These are phyloP conservation scores for Rhynchotus rufescens DNA, from an alignment of 2,797 vertebrate genomes.

Conservation along the genomic window DNA sequence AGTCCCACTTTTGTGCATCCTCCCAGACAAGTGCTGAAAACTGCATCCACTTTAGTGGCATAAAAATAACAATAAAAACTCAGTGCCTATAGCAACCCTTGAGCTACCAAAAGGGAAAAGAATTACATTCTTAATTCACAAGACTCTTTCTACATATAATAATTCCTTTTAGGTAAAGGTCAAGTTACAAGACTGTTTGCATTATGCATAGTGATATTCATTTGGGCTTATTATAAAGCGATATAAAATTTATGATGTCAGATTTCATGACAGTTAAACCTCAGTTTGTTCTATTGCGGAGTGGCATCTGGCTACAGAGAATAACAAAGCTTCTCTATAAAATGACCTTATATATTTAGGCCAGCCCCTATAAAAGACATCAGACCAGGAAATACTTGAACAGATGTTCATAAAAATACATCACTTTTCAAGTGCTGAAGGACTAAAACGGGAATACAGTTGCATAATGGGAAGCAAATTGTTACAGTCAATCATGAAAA, in stretches of 20 bases:
- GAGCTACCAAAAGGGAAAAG: constrained; percentile 78
- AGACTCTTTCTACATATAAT: constrained; percentile 56
- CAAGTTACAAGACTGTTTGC: constrained; percentile 62
- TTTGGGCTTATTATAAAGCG: constrained; percentile 63
- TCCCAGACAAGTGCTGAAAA: constrained; percentile 21
- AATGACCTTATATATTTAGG: constrained; percentile 27
- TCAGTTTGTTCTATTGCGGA: constrained; percentile 55
- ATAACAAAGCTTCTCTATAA: constrained; percentile 37
- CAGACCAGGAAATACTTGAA: not conserved
- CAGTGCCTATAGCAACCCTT: constrained; percentile 43
- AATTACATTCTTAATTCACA: constrained; percentile 80
- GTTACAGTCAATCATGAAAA: not conserved
- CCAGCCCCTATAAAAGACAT: not conserved
- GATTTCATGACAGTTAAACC: constrained; percentile 62
- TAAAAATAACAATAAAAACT: constrained; percentile 57
- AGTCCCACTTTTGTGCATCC: constrained; percentile 2
- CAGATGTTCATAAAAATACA: constrained; percentile 27
- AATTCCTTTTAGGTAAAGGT: constrained; percentile 66
- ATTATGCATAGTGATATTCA: constrained; percentile 71
- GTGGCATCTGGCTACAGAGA: constrained; percentile 39
- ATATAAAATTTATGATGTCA: constrained; percentile 62
- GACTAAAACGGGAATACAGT: not conserved
- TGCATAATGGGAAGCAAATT: constrained; percentile 38
- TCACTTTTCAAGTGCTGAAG: constrained; percentile 8
- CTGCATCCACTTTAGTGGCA: not conserved